Conservation (phyloP, 2,797 vertebrate species). For the Peromyscus attwateri region DNA sequence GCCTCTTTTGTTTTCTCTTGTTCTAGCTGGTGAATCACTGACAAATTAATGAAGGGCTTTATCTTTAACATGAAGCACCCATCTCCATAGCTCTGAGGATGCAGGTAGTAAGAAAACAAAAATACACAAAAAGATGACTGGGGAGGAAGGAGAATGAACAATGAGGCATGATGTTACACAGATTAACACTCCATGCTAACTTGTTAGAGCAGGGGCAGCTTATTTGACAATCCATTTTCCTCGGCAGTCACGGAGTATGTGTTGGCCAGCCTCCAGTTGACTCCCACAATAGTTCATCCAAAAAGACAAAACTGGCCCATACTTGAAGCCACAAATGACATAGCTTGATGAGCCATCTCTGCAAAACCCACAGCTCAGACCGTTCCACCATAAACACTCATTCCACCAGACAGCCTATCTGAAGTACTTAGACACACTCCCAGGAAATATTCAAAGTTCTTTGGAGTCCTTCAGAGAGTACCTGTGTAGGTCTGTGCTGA, state of each 20-base stretch:
- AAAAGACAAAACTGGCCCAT: background rate
- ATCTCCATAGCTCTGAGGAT: conserved; percentile 63
- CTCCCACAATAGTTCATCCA: conserved; percentile 19
- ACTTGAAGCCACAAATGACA: background rate
- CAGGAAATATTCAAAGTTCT: conserved; percentile 64
- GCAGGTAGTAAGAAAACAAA: conserved; percentile 74
- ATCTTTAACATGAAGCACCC: conserved; percentile 77
- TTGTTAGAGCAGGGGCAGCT: conserved; percentile 79
- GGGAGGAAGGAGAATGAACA: conserved; percentile 83
- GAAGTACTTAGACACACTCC: conserved; percentile 37
- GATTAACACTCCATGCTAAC: conserved; percentile 82
- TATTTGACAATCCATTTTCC: conserved; percentile 80
- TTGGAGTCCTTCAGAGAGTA: conserved; percentile 62
- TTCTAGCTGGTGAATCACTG: conserved; percentile 63
- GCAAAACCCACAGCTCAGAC: background rate
- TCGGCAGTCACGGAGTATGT: conserved; percentile 71
- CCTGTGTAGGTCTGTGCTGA: conserved; percentile 43
- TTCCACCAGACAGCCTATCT: background rate
- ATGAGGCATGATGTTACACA: conserved; percentile 82
- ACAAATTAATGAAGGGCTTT: conserved; percentile 81
- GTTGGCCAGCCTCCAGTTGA: conserved; percentile 71
- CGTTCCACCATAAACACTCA: background rate
- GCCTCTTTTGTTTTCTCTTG: conserved; percentile 16
- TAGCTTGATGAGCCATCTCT: background rate
- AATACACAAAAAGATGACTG: conserved; percentile 20